These are phyloP conservation scores for Acrocyrtus sp. DNA, from an alignment of 2,888 invertebrate genomes.

Conservation along the genomic window DNA sequence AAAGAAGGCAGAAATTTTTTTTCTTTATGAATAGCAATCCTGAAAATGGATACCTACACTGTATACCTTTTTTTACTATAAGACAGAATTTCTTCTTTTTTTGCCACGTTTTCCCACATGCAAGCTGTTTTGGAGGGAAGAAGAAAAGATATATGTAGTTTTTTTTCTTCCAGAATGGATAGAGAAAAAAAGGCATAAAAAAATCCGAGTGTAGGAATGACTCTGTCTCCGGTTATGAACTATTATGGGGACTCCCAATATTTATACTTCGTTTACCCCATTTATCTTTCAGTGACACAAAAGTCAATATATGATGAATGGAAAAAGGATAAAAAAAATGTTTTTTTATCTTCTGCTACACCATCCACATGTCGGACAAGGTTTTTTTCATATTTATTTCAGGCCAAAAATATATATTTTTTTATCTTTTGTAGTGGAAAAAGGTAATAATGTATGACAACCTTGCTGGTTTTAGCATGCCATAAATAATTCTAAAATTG, in stretches of 20 bases:
- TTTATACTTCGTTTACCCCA: not conserved
- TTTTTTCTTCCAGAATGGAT: too few species aligned
- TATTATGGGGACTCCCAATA: too few species aligned
- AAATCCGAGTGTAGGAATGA: not conserved
- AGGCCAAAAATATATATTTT: too few species aligned
- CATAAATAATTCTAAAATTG: not conserved
- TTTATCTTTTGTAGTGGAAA: not conserved
- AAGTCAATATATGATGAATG: not conserved
- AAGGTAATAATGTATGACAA: not conserved
- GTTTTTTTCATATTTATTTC: too few species aligned
- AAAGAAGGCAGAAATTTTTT: constrained; percentile 15
- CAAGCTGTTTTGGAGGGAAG: too few species aligned
- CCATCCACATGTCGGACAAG: too few species aligned
- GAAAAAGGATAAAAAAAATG: not conserved
- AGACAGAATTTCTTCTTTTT: not conserved
- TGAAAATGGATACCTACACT: not conserved
- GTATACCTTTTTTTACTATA: too few species aligned
- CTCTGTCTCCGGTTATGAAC: not conserved
- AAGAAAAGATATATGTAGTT: too few species aligned
- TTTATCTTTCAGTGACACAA: not conserved
- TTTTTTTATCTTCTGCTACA: not conserved
- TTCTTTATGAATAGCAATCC: not conserved
- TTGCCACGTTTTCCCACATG: too few species aligned
- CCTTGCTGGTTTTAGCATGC: not conserved
- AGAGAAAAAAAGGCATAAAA: not conserved